phyloP scores from a whole-genome alignment of 2,888 invertebrate genomes.

The Clistopyga incitator region DNA sequence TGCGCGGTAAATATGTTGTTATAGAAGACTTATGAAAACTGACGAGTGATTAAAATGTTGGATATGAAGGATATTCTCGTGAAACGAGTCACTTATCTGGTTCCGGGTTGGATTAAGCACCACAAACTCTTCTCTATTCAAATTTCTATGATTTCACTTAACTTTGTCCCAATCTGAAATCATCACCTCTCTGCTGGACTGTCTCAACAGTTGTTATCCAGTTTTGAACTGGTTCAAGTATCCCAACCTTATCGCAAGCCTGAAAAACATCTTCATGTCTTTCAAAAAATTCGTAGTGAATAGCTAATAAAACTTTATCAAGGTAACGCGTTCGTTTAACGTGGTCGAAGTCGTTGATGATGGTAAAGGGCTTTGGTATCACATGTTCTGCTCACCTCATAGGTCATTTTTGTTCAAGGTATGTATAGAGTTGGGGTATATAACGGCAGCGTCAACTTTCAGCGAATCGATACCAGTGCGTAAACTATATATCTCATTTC shows the following conservation, averaged over 20 bases:
- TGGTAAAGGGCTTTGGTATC: constrained; percentile 12
- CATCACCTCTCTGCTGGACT: too few relatives aligned
- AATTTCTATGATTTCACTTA: too few relatives aligned
- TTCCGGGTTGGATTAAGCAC: too few relatives aligned
- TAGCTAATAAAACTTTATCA: constrained; percentile 60
- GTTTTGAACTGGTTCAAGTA: too few relatives aligned
- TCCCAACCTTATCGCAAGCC: too few relatives aligned
- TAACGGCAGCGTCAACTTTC: constrained; percentile 64
- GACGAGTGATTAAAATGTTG: background rate
- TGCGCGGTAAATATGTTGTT: background rate
- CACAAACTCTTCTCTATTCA: too few relatives aligned
- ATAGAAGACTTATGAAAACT: background rate
- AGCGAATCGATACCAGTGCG: constrained; percentile 61
- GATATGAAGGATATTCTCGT: background rate
- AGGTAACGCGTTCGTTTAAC: constrained; percentile 30
- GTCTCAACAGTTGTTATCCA: too few relatives aligned
- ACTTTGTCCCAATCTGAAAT: too few relatives aligned
- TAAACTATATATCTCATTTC: constrained; percentile 23
- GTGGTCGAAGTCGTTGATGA: constrained; percentile 34
- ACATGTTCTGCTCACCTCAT: constrained; percentile 25
- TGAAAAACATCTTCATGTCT: constrained; percentile 33
- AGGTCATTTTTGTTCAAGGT: constrained; percentile 31
- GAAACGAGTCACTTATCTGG: background rate
- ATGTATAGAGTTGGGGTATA: constrained; percentile 49
- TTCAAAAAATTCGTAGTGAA: constrained; percentile 52